Conservation (phyloP, 2,797 vertebrate species). For the Caiman crocodilus region DNA sequence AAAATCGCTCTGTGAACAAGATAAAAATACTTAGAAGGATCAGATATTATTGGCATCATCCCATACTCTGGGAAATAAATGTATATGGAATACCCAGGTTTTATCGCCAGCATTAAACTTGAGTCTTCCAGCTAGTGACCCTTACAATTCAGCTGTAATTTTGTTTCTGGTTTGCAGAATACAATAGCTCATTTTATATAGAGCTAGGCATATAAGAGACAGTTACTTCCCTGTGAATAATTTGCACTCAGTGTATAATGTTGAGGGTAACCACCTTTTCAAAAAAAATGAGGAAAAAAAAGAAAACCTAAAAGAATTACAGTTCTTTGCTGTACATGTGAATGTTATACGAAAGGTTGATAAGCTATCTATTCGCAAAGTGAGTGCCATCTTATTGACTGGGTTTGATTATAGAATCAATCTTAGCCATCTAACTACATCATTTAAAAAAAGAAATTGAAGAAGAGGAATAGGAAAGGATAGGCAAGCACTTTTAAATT, state of each 20-base stretch:
- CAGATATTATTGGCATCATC: not conserved
- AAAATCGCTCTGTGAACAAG: not conserved
- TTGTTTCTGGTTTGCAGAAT: not conserved
- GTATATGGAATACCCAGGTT: not conserved
- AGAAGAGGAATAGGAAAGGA: slow-evolving; percentile 4
- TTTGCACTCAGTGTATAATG: not conserved
- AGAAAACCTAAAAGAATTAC: not conserved
- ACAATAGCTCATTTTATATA: slow-evolving; percentile 10
- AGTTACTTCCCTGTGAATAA: slow-evolving; percentile 7
- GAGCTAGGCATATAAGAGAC: not conserved
- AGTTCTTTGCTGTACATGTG: not conserved
- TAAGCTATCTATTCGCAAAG: slow-evolving; percentile 13
- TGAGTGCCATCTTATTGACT: not conserved
- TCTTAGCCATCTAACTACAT: slow-evolving; percentile 39
- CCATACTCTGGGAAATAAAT: not conserved
- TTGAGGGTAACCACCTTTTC: not conserved
- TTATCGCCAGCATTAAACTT: not conserved
- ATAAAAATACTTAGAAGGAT: not conserved
- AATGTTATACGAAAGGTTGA: not conserved
- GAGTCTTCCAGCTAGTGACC: not conserved
- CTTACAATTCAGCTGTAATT: not conserved
- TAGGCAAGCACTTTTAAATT: slow-evolving; percentile 38
- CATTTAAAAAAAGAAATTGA: slow-evolving; percentile 66
- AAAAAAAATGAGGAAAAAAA: not conserved
- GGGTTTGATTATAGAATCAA: slow-evolving; percentile 60